Evolutionary conservation across 2,797 vertebrate species (phyloP), one percentile per base, ranked within the genome.

Genomic region (Phylloscopus collybita): DNA sequence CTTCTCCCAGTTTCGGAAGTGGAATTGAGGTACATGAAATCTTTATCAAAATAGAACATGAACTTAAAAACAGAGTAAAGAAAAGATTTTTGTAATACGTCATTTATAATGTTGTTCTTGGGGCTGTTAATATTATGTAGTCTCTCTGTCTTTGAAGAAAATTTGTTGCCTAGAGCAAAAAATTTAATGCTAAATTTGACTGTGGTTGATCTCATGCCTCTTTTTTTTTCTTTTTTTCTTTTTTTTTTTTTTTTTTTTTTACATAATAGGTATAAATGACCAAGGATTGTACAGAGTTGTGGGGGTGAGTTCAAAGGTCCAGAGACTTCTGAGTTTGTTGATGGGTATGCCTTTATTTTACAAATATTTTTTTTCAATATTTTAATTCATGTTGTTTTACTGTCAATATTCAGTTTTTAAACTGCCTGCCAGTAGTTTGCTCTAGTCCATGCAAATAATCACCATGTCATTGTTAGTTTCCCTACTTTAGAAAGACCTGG

Each of bases 241-340:
- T 26, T 16, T 70, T 16, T 16, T 88, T 82, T 91, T 87, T 88
- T 85, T 23, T 18, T 16, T 86, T 86, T 83, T 82, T 96, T 94
- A 71, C 57, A 22, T 94, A 69, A 83, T 96, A 99, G 99, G 99
- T 97, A 99, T 99, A 97, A 99, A 99, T 96, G 99, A 99, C 97
- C 99, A 99, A 98, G 99, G 99, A 97, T 90, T 99, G 90, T 99
- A 99, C 98, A 98, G 99, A 98, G 98, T 99, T 97, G 99, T 99
- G 76, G 99, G 99, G 65, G 99, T 99, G 96, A 99, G 98, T 98
- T 99, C 99, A 97, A 99, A 99, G 98, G 99, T 99, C 96, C 99
- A 99, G 98, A 99, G 99, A 98, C 99, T 99, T 88, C 98, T 99
- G 92, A 98, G 95, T 98, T 98, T 99, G 95, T 99, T 99, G 98